Evolutionary conservation across 2,113 vertebrate genomes (phyloP).

Genomic region (Rhipidura dahli): DNA sequence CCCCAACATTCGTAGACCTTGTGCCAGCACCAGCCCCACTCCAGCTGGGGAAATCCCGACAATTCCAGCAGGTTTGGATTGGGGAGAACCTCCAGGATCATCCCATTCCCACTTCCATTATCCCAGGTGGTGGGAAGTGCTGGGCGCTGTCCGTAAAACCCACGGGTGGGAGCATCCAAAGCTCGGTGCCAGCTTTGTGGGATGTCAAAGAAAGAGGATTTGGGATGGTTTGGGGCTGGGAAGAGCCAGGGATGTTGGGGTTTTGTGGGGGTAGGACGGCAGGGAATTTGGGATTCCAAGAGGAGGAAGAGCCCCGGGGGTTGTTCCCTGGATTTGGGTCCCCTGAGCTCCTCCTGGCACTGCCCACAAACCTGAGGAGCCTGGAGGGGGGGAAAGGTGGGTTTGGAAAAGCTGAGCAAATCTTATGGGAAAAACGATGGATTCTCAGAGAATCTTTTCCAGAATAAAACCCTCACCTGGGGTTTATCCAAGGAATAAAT

Average conservation of each 20-base stretch:
- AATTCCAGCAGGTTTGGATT: neutral
- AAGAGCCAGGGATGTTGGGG: neutral
- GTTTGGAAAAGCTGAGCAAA: neutral
- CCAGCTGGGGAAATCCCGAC: neutral
- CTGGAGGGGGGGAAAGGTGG: neutral
- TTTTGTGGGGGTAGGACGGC: neutral
- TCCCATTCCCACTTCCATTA: neutral
- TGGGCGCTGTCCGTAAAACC: neutral
- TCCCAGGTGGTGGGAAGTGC: neutral
- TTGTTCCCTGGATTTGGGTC: neutral
- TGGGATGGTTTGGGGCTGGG: neutral
- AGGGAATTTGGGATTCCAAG: neutral
- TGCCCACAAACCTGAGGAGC: too few relatives aligned
- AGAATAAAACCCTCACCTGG: neutral
- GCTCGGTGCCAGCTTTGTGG: neutral
- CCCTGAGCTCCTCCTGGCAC: neutral
- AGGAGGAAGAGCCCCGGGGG: neutral
- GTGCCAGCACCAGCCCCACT: neutral
- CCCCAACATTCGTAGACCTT: rapidly evolving
- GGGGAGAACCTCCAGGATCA: neutral
- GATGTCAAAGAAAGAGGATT: rapidly evolving
- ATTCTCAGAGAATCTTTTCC: neutral
- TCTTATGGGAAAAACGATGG: neutral
- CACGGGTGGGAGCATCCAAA: neutral
- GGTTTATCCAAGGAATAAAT: neutral